Percentiles rank a stretch among this genome's conserved stretches.
Evolutionary conservation across 2,888 invertebrate genomes (phyloP).

Genomic region (Biston stratarius): DNA sequence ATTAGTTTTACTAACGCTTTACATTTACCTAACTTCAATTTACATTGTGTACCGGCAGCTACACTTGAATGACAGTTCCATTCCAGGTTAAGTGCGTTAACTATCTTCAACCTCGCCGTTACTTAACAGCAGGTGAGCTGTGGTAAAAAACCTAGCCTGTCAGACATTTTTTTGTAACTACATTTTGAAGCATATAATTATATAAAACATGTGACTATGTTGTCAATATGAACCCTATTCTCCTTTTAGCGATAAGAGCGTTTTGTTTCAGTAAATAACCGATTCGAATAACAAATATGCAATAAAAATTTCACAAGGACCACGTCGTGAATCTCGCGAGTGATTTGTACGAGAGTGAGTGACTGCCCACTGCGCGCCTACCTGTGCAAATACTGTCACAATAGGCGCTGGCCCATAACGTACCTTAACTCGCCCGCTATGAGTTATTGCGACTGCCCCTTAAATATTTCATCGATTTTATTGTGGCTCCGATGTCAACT

Average conservation of each 20-base stretch:
- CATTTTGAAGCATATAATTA: too few relatives aligned
- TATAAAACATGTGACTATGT: not conserved
- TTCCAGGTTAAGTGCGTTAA: too few relatives aligned
- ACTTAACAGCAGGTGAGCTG: too few relatives aligned
- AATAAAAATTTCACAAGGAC: constrained; percentile 55
- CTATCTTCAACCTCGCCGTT: too few relatives aligned
- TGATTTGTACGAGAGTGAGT: constrained; percentile 51
- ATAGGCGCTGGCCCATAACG: constrained; percentile 58
- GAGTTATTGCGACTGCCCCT: constrained; percentile 77
- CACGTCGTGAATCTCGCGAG: constrained; percentile 44
- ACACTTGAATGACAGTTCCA: too few relatives aligned
- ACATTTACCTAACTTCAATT: too few relatives aligned
- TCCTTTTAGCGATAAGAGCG: not conserved
- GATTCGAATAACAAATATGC: constrained; percentile 50
- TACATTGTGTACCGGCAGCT: too few relatives aligned
- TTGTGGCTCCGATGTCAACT: constrained; percentile 85
- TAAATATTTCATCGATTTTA: constrained; percentile 86
- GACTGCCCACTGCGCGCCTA: constrained; percentile 69
- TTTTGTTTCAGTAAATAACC: not conserved
- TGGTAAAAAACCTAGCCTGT: too few relatives aligned
- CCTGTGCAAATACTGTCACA: constrained; percentile 74
- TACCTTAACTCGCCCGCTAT: constrained; percentile 66
- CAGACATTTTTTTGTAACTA: too few relatives aligned
- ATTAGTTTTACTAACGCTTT: too few relatives aligned
- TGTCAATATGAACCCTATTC: not conserved